Evolutionary conservation across 2,113 vertebrate species (phyloP).

Genomic region (Dromaius novaehollandiae): DNA sequence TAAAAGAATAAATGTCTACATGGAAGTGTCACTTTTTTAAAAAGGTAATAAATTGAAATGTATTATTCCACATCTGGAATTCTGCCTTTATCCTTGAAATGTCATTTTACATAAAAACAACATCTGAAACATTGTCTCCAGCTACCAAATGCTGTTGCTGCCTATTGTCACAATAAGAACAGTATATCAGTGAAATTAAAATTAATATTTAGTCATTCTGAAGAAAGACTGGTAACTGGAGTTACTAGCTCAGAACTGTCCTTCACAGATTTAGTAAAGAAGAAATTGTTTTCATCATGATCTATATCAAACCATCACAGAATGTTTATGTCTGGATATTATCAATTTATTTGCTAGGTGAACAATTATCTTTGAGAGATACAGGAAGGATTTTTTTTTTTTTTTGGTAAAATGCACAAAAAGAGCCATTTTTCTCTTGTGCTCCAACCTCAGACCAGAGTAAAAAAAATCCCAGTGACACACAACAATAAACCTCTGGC

Average conservation of each 20-base stretch:
- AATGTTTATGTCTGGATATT: conserved; percentile 70
- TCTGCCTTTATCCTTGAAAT: conserved; percentile 31
- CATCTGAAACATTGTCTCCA: background rate
- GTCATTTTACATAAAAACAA: conserved; percentile 28
- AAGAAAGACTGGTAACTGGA: conserved; percentile 39
- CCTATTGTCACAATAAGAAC: conserved; percentile 49
- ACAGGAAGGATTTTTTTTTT: conserved; percentile 40
- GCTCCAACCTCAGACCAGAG: conserved; percentile 39
- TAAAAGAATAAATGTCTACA: background rate
- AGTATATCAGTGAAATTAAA: conserved; percentile 55
- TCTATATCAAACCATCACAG: conserved; percentile 39
- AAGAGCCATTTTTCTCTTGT: conserved; percentile 61
- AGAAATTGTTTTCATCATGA: conserved; percentile 54
- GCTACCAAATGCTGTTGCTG: conserved; percentile 29
- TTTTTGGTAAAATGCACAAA: conserved; percentile 63
- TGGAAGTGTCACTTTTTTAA: background rate
- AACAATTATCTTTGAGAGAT: conserved; percentile 72
- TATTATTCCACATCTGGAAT: conserved; percentile 19
- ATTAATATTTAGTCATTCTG: conserved; percentile 30
- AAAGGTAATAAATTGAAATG: background rate
- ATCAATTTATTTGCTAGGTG: conserved; percentile 73
- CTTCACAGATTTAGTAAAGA: conserved; percentile 26
- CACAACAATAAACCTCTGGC: background rate
- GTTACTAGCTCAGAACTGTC: conserved; percentile 32
- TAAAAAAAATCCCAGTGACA: background rate